A percentile compares a stretch with the other conserved stretches of the same genome.
Conservation (phyloP, 2,797 vertebrate genomes). For the Thripadectes ignobilis region DNA sequence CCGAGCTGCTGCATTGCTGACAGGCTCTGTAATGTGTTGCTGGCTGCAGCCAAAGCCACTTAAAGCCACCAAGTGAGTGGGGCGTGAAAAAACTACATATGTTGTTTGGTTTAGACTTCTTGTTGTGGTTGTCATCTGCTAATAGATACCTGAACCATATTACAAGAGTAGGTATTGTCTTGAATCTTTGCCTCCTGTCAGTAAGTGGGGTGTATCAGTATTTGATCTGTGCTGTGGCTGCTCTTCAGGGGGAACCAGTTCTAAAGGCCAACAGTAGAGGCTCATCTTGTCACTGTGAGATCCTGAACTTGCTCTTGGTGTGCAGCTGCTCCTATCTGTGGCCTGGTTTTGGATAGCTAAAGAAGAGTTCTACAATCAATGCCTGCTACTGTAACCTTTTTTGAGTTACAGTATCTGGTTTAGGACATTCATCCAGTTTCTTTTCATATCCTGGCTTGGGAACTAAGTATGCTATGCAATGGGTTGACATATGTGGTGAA, state of each 20-base stretch:
- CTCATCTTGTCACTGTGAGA: not conserved
- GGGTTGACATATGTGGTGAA: not conserved
- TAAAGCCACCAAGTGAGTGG: not conserved
- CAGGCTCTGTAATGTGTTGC: not conserved
- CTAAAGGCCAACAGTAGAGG: not conserved
- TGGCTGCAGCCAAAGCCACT: not conserved
- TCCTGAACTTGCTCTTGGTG: not conserved
- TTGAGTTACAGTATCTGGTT: not conserved
- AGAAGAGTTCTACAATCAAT: not conserved
- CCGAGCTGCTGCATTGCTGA: not conserved
- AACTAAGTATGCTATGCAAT: not conserved
- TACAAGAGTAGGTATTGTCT: not conserved
- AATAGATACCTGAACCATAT: not conserved
- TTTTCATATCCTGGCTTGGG: not conserved
- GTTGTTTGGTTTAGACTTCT: not conserved
- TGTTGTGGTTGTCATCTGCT: not conserved
- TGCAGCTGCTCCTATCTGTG: not conserved
- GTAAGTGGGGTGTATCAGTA: not conserved
- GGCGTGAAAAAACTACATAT: not conserved
- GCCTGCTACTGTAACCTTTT: not conserved
- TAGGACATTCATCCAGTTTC: not conserved
- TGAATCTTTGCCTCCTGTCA: not conserved
- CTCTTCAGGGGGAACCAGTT: not conserved
- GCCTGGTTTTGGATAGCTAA: not conserved
- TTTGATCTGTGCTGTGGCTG: not conserved